Conservation (phyloP, 1,140 invertebrate species). For the Microplitis demolitor region DNA sequence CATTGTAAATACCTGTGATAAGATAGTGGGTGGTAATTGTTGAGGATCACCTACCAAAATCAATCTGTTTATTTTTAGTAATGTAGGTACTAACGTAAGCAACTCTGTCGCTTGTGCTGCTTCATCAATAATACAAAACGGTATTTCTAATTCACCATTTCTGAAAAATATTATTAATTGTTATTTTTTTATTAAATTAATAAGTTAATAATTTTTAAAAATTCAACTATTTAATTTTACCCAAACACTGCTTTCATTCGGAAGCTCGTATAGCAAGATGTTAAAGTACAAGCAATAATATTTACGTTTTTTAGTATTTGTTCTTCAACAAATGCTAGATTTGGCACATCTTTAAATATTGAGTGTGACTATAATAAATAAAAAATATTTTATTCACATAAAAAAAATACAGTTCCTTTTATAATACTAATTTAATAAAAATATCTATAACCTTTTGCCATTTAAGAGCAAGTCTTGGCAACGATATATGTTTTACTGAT, state of each 20-base stretch:
- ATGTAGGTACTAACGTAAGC: conserved; percentile 74
- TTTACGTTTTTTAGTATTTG: neutral
- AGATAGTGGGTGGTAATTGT: conserved; percentile 78
- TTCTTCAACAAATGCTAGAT: neutral
- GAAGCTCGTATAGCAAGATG: neutral
- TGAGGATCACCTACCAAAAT: conserved; percentile 83
- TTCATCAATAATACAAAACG: conserved; percentile 84
- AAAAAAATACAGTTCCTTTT: too few relatives aligned
- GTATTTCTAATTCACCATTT: conserved; percentile 27
- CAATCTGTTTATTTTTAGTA: conserved; percentile 69
- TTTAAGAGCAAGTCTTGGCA: neutral
- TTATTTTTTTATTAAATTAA: too few relatives aligned
- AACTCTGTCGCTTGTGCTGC: conserved; percentile 83
- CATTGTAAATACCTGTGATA: conserved; percentile 64
- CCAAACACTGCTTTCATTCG: neutral
- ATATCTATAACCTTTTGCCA: too few relatives aligned
- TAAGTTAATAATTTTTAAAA: neutral
- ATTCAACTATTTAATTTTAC: neutral
- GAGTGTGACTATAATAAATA: too few relatives aligned
- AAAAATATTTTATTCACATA: too few relatives aligned
- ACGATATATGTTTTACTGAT: neutral
- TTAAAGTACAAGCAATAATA: neutral
- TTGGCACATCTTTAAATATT: neutral
- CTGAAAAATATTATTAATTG: too few relatives aligned
- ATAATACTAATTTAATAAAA: too few relatives aligned